Evolutionary conservation across 2,113 vertebrate genomes (phyloP), one percentile per base, ranked within the genome.

Genomic region (Sebastes schlegelii): DNA sequence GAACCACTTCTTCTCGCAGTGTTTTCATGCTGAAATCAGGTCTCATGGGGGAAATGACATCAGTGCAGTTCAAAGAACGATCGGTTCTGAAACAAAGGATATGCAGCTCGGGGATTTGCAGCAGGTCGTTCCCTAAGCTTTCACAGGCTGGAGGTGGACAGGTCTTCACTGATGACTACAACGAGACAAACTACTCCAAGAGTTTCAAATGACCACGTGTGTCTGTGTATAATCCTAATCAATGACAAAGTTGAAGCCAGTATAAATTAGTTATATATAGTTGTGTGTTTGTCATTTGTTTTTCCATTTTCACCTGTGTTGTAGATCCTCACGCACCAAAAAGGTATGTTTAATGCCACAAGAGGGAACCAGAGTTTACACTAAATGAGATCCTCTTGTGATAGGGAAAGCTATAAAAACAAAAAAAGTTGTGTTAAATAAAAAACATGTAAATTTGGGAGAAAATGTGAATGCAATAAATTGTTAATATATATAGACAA

Each of bases 31-130:
- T 76, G 49, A 84, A 87, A 81, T 83, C 66, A 46, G 77, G 75
- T 84, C 83, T 89, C 89, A 46, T 49, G 71, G 82, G 85, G 88
- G 79, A 89, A 89, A 87, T 87, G 88, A 89, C 91, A 91, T 86
- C 80, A 87, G 42, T n/a, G 54, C 19, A 46, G 70, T 82, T 87
- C 82, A 87, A 88, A 87, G 80, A 83, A 66, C 26, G 54, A 82
- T 78, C 49, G 6, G 12, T 63, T 79, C 52, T 82, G 14, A 83
- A 85, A 89, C 79, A 82, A 86, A 67, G 60, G 52, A 52, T n/a
- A 45, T 46, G 64, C 62, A 52, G 40, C 76, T 72, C 52, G 6
- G 51, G 84, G 77, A 76, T 88, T 67, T 77, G 26, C 52, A 60
- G 68, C 43, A 40, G 74, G 68, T 80, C 0, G 0, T 63, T 84